A percentile compares a stretch with the other conserved stretches of the same genome.
These are phyloP conservation scores for Holothuria leucospilota DNA, from an alignment of 53 echinoderm and acorn worm species.

Conservation along the genomic window DNA sequence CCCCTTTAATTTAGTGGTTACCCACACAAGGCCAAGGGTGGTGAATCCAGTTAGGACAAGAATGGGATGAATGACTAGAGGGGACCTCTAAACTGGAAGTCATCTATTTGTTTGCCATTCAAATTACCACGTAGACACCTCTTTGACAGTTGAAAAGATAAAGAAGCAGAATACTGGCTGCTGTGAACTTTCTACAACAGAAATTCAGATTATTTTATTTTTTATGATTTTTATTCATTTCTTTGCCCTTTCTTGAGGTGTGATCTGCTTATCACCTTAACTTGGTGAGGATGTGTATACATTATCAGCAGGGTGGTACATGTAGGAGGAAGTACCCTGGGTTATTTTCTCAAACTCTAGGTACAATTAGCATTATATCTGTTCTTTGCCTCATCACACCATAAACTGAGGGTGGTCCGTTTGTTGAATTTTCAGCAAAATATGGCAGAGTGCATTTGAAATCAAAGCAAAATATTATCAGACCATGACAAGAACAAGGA, in stretches of 20 bases:
- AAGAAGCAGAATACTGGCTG: background rate
- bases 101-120: constrained; percentile 15
- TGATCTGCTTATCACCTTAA: background rate
- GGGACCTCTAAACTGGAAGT: background rate
- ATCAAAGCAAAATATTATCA: no score
- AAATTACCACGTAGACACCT: constrained; percentile 24
- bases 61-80: background rate
- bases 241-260: background rate
- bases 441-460: no score
- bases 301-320: constrained; percentile 25
- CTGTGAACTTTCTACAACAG: background rate
- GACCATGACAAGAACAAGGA: no score
- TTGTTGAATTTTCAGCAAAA: no score
- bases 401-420: no score
- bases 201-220: background rate
- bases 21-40: no score
- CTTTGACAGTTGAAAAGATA: constrained; percentile 27
- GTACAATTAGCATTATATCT: no score
- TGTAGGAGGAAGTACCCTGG: constrained; percentile 6
- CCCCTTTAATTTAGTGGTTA: no score
- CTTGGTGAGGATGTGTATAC: constrained; percentile 9
- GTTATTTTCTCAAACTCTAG: constrained; percentile 18
- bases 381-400: no score
- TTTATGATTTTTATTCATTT: no score
- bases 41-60: background rate